Percentiles rank a stretch among this genome's conserved stretches.
Evolutionary conservation across 2,888 invertebrate genomes (phyloP).

Genomic region (Phymatocera aterrima): DNA sequence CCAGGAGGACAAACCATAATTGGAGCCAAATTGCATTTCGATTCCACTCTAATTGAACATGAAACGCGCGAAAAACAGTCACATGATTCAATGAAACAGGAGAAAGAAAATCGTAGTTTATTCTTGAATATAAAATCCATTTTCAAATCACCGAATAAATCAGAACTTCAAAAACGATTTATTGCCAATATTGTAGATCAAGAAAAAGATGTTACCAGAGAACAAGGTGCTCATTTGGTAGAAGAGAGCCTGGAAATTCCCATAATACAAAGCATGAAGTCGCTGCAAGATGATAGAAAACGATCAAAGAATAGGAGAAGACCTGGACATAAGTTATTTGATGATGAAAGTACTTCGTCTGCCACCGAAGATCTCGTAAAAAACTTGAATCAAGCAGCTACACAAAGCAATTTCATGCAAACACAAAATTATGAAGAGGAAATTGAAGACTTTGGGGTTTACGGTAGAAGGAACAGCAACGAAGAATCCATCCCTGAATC

Average conservation of each 20-base stretch:
- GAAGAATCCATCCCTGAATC: background rate
- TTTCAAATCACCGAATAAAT: background rate
- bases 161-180: background rate
- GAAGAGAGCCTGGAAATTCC: background rate
- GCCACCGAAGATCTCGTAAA: background rate
- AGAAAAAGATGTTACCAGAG: background rate
- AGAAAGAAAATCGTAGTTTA: background rate
- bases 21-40: background rate
- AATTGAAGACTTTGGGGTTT: background rate
- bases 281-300: background rate
- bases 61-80: background rate
- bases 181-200: background rate
- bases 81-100: background rate
- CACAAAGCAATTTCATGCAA: background rate
- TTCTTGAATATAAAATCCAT: conserved; percentile 11
- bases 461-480: background rate
- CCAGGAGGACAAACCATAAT: background rate
- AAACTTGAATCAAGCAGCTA: conserved; percentile 15
- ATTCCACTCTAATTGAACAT: background rate
- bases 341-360: background rate
- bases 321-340: conserved; percentile 13
- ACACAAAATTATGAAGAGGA: background rate
- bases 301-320: background rate
- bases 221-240: background rate
- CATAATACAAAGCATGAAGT: conserved; percentile 24